Percentiles rank a stretch among this genome's conserved stretches.
These are phyloP conservation scores for Hypsibius dujardini DNA, from an alignment of 1,140 invertebrate species.

Conservation along the genomic window DNA sequence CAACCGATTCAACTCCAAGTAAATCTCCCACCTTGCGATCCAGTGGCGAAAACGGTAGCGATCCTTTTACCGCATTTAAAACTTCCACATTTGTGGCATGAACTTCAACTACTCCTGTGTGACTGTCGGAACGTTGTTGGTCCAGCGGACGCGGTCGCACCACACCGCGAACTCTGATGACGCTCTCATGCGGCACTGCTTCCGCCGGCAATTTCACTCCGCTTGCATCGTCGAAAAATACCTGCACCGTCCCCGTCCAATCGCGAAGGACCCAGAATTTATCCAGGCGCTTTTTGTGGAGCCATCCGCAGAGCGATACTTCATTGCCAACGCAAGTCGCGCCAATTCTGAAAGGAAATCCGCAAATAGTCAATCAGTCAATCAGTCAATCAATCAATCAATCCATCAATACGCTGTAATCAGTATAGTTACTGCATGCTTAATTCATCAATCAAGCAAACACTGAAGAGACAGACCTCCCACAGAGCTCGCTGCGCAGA, in stretches of 20 bases:
- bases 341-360: too few species aligned
- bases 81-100: slow-evolving; percentile 47
- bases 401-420: too few species aligned
- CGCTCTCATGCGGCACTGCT: slow-evolving; percentile 37
- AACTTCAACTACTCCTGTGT: slow-evolving; percentile 74
- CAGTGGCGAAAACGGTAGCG: slow-evolving; percentile 61
- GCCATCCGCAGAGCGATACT: slow-evolving; percentile 68
- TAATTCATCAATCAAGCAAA: too few species aligned
- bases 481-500: too few species aligned
- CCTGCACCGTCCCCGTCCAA: slow-evolving; percentile 62
- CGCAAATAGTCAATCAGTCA: too few species aligned
- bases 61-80: slow-evolving; percentile 45
- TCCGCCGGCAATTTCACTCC: slow-evolving; percentile 27
- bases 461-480: too few species aligned
- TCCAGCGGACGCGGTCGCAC: slow-evolving; percentile 37
- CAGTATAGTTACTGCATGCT: too few species aligned
- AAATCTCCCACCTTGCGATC: too few species aligned
- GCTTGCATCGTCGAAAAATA: slow-evolving; percentile 47
- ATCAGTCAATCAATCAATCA: too few species aligned
- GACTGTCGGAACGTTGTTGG: slow-evolving; percentile 43
- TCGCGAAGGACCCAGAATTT: slow-evolving; percentile 68
- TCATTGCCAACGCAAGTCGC: slow-evolving; percentile 49
- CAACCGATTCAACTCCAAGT: too few species aligned
- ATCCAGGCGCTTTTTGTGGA: slow-evolving; percentile 55
- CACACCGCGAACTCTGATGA: slow-evolving; percentile 38